Evolutionary conservation across 1,140 invertebrate genomes (phyloP), one percentile per base, ranked within the genome.

Genomic region (Orius laevigatus): DNA sequence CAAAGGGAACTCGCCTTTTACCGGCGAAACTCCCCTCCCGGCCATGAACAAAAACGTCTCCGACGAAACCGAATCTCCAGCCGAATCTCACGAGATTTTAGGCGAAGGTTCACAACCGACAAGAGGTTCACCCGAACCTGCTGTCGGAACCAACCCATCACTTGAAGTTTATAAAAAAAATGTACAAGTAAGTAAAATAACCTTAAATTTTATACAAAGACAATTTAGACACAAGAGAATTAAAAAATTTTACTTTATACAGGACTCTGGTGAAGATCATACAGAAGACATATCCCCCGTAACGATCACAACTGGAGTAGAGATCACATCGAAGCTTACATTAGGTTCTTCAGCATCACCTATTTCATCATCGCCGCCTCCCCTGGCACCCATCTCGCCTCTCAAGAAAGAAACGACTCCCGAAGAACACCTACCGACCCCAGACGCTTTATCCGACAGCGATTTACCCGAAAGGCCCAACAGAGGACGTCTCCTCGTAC

Each of bases 401-500:
- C n/a, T 18, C 14, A 12, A 18, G 19, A 45, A 18, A 6, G 14
- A 25, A 20, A 19, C 14, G 38, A 39, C 36, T 39, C 31, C 31
- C 3, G n/a, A 49, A 16, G 40, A 42, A 15, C 40, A 12, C 11
- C 40, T 42, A 4, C 40, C 12, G 2, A 42, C 40, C 10, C 40
- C 18, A 11, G 40, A 42, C 14, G 12, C 40, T 2, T 19, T 19
- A 6, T 20, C 57, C 9, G 57, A 58, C 20, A 52, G 54, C 5
- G 59, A 60, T 9, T 56, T 48, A 19, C 59, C 58, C 6, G 56
- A 59, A 48, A 58, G 59, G 43, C 64, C 59, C 1, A 66, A 66
- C 52, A 50, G 64, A 19, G 59, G 65, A 31, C 55, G 64, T 12
- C 56, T 61, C 35, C 54, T 67, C 12, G 62, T 63, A 8, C 58